Evolutionary conservation across 2,113 vertebrate species (phyloP), one percentile per base, ranked within the genome.

Genomic region (Rallus limicola): DNA sequence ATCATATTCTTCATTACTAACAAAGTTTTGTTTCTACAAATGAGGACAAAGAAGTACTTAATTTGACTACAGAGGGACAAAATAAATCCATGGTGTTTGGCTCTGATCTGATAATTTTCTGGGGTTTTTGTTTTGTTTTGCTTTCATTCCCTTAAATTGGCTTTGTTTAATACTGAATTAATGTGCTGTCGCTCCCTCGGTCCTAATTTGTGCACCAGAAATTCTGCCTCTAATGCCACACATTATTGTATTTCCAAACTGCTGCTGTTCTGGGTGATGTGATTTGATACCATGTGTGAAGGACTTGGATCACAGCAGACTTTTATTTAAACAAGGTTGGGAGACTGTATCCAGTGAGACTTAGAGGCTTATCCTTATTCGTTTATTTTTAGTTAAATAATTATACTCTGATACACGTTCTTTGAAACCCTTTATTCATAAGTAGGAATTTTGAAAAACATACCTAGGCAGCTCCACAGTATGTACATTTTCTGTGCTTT

Each of bases 131-230:
- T 40, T 93, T 89, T 79, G 67, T 83, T 93, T 92, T 88, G 72
- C 34, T 90, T 95, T 88, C 40, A 31, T 91, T 93, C 31, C 53
- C 65, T 71, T 91, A 92, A 96, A 95, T 75, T 95, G 88, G 34
- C 88, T 92, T 46, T 0, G 0, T 92, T 93, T 96, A 90, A 78
- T 90, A 71, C 53, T 82, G 90, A 95, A 95, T 95, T 96, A 96
- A 93, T 95, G 82, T 91, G 34, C 86, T 92, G 58, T 86, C 83
- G 86, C 69, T 95, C 88, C 88, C 86, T 93, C 23, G 48, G 64
- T 92, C 58, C 53, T 94, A 93, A 92, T 93, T 92, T 97, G 86
- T 94, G 80, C 86, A 84, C 94, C 76, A 95, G 53, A 96, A 95
- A 84, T 82, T 91, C 80, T 94, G 53, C 33, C 88, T 92, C 69